A percentile compares a stretch with the other conserved stretches of the same genome.
Evolutionary conservation across 2,113 vertebrate species (phyloP).

Genomic region (Macaca nemestrina): DNA sequence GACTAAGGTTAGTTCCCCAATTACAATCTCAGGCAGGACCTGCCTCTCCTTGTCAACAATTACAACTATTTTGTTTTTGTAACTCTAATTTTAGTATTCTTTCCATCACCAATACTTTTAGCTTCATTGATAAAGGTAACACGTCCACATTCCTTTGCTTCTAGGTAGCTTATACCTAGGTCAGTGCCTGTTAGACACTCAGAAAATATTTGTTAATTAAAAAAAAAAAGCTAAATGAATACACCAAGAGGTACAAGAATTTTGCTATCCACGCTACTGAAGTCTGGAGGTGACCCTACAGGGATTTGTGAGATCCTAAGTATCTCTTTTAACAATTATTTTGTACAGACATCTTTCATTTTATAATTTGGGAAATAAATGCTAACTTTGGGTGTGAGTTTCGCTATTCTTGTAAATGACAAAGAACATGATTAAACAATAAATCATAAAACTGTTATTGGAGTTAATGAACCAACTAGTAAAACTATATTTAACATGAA

Average conservation of each 20-base stretch:
- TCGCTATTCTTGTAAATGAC: neutral
- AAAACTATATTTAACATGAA: constrained; percentile 8
- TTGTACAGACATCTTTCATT: neutral
- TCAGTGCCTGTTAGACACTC: neutral
- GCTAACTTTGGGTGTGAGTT: neutral
- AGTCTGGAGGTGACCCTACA: neutral
- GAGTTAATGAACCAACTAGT: constrained; percentile 35
- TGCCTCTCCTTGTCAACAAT: neutral
- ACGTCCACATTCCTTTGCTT: neutral
- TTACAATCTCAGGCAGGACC: neutral
- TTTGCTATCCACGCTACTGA: neutral
- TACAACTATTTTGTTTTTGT: neutral
- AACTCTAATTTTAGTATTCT: neutral
- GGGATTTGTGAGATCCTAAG: too few species aligned
- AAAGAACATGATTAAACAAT: neutral
- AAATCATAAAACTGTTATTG: neutral
- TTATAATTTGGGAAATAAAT: neutral
- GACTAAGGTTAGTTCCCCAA: neutral
- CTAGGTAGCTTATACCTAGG: neutral
- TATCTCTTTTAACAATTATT: neutral
- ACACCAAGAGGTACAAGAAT: neutral
- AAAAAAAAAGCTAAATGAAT: neutral
- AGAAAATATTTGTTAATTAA: neutral
- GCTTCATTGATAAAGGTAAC: neutral
- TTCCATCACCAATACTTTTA: neutral